Evolutionary conservation across 92 coral and sea anemone genomes (phyloP).

Genomic region (Paramuricea clavata): DNA sequence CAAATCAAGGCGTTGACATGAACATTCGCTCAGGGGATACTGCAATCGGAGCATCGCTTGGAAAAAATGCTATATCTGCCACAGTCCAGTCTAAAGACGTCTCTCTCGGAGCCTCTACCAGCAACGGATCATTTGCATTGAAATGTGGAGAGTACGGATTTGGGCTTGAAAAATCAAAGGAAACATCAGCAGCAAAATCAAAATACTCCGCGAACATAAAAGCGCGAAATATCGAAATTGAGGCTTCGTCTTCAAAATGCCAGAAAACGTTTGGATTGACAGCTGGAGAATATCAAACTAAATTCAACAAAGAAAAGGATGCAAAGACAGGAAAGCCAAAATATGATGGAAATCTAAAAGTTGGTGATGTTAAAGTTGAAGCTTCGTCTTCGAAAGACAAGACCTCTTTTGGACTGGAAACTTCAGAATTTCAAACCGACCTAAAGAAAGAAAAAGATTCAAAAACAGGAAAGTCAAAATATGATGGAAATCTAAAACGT

Average conservation of each 20-base stretch:
- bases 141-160: conserved; percentile 53
- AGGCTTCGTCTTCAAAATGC: background rate
- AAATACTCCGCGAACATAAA: background rate
- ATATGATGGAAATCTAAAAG: background rate
- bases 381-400: background rate
- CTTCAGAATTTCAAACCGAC: background rate
- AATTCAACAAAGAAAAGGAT: background rate
- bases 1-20: conserved; percentile 49
- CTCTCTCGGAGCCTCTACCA: conserved; percentile 44
- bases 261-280: background rate
- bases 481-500: background rate
- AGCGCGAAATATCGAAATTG: background rate
- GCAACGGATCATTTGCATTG: conserved; percentile 26
- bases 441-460: background rate
- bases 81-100: conserved; percentile 62
- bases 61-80: conserved; percentile 57
- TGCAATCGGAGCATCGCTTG: conserved; percentile 64
- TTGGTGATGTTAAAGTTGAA: background rate
- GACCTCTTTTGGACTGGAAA: background rate
- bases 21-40: conserved; percentile 42
- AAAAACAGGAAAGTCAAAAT: background rate
- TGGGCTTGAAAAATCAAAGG: conserved; percentile 9
- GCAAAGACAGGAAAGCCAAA: background rate
- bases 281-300: background rate
- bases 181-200: conserved; percentile 1